These are phyloP conservation scores for Leptarthrus brevirostris DNA, from an alignment of 2,888 invertebrate species.

Conservation along the genomic window DNA sequence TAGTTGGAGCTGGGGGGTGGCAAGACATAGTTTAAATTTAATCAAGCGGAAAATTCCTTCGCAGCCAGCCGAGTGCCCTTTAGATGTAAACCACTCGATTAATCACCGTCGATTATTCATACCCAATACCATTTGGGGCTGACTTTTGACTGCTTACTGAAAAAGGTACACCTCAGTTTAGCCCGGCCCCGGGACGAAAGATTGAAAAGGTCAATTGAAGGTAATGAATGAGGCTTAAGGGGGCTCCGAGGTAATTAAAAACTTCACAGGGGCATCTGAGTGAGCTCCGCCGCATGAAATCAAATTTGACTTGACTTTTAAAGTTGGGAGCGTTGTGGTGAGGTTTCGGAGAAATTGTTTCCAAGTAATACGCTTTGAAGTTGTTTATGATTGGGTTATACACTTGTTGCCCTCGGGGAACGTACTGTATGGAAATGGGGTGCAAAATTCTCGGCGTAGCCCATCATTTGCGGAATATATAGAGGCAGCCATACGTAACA, in stretches of 20 bases:
- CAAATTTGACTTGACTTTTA: conserved; percentile 7
- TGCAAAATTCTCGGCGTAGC: too few species aligned
- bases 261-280: background rate
- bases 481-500: too few species aligned
- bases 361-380: background rate
- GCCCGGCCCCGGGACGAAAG: background rate
- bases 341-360: background rate
- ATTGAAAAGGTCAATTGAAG: conserved; percentile 40
- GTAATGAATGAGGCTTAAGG: conserved; percentile 28
- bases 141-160: conserved; percentile 38
- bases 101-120: conserved; percentile 42
- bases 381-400: background rate
- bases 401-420: background rate
- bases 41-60: conserved; percentile 40
- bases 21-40: conserved; percentile 26
- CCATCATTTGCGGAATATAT: too few species aligned
- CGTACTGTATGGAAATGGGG: too few species aligned
- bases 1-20: background rate
- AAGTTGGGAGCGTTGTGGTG: background rate
- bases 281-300: background rate
- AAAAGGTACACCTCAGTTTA: conserved; percentile 20
- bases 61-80: conserved; percentile 15
- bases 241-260: conserved; percentile 15
- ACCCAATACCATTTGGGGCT: conserved; percentile 28
- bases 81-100: conserved; percentile 35